These are phyloP conservation scores for Odontesthes bonariensis DNA, from an alignment of 2,113 vertebrate genomes.

Conservation along the genomic window DNA sequence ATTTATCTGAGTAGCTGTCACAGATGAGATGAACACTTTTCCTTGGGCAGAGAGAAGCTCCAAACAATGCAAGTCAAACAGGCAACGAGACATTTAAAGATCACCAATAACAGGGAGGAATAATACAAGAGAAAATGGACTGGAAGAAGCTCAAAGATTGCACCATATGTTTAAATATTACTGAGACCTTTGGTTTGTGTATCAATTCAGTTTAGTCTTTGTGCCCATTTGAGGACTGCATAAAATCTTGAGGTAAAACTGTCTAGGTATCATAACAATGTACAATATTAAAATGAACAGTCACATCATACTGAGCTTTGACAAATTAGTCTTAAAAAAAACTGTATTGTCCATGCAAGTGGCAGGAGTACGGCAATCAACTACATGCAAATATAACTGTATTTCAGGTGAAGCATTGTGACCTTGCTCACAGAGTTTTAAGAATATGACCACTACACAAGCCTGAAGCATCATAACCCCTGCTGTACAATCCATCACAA, in stretches of 20 bases:
- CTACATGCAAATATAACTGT: slow-evolving; percentile 40
- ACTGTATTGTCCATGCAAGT: slow-evolving; percentile 11
- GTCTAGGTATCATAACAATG: no score
- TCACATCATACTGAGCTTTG: background rate
- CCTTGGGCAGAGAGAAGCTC: background rate
- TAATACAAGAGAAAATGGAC: background rate
- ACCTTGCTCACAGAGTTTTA: slow-evolving; percentile 56
- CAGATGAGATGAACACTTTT: background rate
- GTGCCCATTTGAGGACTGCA: no score
- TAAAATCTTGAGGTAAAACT: no score
- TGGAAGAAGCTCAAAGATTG: background rate
- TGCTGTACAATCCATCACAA: slow-evolving; percentile 60
- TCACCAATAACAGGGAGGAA: background rate
- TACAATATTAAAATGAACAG: background rate
- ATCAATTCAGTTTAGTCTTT: no score
- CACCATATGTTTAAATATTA: background rate
- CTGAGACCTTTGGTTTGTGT: background rate
- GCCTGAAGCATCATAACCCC: slow-evolving; percentile 59
- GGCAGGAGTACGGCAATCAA: slow-evolving; percentile 27
- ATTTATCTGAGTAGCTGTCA: background rate
- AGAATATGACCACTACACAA: slow-evolving; percentile 51
- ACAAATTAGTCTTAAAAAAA: slow-evolving; percentile 15
- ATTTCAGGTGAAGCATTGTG: slow-evolving; percentile 41
- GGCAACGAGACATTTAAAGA: background rate
- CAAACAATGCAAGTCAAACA: background rate